These are phyloP conservation scores for Triops longicaudatus DNA, from an alignment of 1,140 invertebrate genomes.

Conservation along the genomic window DNA sequence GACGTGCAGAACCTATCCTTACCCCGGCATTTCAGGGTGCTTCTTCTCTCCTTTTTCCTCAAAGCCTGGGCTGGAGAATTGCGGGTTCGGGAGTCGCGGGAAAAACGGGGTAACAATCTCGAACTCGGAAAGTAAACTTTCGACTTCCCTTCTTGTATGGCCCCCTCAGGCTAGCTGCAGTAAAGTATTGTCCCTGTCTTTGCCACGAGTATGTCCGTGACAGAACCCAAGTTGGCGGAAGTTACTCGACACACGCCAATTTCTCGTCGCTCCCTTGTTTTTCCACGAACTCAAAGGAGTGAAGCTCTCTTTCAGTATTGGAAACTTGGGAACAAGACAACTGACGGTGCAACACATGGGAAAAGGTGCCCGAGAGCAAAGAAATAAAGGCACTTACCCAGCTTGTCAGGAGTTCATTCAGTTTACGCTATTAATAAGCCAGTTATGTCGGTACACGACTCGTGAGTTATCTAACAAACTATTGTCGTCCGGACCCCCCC, in stretches of 20 bases:
- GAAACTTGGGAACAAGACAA: background rate
- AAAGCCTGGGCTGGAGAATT: background rate
- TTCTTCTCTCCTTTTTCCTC: background rate
- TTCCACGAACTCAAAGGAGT: background rate
- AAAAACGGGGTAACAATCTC: background rate
- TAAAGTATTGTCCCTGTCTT: conserved; percentile 8
- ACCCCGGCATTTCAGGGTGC: background rate
- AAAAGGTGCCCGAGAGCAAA: too few relatives aligned
- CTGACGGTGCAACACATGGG: too few relatives aligned
- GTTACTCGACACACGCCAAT: conserved; percentile 14
- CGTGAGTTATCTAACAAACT: too few relatives aligned
- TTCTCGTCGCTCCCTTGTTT: conserved; percentile 3
- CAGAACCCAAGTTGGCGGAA: conserved; percentile 8
- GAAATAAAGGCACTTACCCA: too few relatives aligned
- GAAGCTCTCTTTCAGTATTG: background rate
- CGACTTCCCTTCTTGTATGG: background rate
- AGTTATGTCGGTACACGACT: too few relatives aligned
- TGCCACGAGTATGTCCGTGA: conserved; percentile 1
- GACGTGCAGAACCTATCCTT: background rate
- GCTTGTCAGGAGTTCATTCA: too few relatives aligned
- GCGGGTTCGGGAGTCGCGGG: background rate
- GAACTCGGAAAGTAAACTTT: background rate
- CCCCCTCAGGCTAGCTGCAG: background rate
- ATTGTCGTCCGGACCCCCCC: too few relatives aligned
- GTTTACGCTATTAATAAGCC: too few relatives aligned